Base-by-base conservation (phyloP, 2,113 vertebrate species). In the Burhinus oedicnemus region DNA sequence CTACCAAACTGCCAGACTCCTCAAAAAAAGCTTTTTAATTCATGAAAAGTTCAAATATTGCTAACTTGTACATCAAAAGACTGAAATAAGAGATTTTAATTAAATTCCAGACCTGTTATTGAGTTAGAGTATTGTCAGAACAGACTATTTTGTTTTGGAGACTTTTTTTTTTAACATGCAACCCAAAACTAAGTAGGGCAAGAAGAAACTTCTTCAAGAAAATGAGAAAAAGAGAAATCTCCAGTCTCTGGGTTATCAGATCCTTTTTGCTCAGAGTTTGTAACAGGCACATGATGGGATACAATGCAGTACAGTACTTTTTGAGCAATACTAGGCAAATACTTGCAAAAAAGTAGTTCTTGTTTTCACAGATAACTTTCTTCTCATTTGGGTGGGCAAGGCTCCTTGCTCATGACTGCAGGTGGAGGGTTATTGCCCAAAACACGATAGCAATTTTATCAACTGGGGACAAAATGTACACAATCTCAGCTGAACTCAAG, bases 31-130 rank as follows among this genome's bases (percentile, higher is more conserved):
- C 3, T 19, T 62, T 88, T 20, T 15, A 66, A 52, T 80, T 93
- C 65, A 76, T 6, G 4, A 84, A 52, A 89, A 72, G 65, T n/a
- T 96, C 60, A 84, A 45, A 42, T 36, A 58, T 57, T 81, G 26
- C 38, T 71, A 76, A 9, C 16, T 89, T 82, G 20, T 65, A 51
- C 27, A 30, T 5, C 49, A 51, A 62, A 88, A 40, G 51, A 72
- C 49, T 47, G 49, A 89, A 95, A 87, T n/a, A 79, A 64, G 74
- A 87, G 7, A 72, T 85, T 94, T 94, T 80, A 92, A 92, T 90
- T 86, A 91, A 82, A 93, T 79, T 95, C 54, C 80, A 87, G 61
- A 29, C 26, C 87, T 84, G 16, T 71, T 79, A n/a, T 66, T 4
- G 4, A 78, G 38, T 55, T 95, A 66, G 16, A 62, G 12, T 58